Evolutionary conservation across 2,888 invertebrate species (phyloP), one percentile per base, ranked within the genome.

Genomic region (Trissoscelio sp.): DNA sequence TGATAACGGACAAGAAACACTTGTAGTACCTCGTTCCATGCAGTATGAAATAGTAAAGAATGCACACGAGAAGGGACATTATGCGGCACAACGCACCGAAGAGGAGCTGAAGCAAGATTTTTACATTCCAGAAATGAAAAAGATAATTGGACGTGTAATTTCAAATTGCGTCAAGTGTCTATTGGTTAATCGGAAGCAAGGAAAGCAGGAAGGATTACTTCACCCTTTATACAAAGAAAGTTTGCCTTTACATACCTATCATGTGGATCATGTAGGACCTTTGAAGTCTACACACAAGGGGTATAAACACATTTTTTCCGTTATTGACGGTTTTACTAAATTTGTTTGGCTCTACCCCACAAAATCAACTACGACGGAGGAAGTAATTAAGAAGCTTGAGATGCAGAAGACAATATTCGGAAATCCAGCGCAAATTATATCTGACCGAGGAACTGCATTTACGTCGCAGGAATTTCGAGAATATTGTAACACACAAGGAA

Each of bases 361-460:
- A 3, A 60, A 46, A 11, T 22, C 66, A 1, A 75, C 57, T 7
- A 16, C 34, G 9, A 20, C 66, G 12, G 24, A 24, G 0, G 81
- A 83, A 20, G 46, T 66, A 0, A 53, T 91, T 5, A 28, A 82
- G 1, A 89, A 88, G 77, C 53, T 91, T 0, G 70, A 70, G 3
- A 14, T 74, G 3, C 88, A 89, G 34, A 87, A 88, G 55, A 75
- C 82, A 16, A 82, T 55, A 3, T 92, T 91, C 86, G 91, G 90
- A 3, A 90, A 90, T 77, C 90, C 91, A 5, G 69, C 24, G 5
- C 83, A 85, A 39, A 87, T 90, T 5, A 86, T 91, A 3, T 86
- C 88, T 0, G 90, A 91, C 74, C 75, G 85, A 77, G 89, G 90
- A 34, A 58, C 66, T 2, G 58, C 75, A 9, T 75, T 75, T 14